A percentile compares a stretch with the other conserved stretches of the same genome.
Evolutionary conservation across 2,888 invertebrate species (phyloP).

Genomic region (Lucinisca nassula): DNA sequence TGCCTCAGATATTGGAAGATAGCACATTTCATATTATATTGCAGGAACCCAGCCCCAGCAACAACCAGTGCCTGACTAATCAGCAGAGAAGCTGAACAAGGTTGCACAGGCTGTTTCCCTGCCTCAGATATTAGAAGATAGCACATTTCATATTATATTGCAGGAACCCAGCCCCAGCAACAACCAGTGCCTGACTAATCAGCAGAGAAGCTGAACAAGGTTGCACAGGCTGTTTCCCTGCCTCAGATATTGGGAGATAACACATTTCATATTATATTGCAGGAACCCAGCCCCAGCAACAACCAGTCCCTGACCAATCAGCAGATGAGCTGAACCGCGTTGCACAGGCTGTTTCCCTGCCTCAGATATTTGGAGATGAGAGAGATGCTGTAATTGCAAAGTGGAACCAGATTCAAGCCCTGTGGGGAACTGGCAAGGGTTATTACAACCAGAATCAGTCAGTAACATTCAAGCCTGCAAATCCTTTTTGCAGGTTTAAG

Average conservation of each 20-base stretch:
- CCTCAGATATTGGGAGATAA: constrained; percentile 92
- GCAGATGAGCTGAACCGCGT: constrained; percentile 78
- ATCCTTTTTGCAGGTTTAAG: constrained; percentile 97
- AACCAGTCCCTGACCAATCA: constrained; percentile 69
- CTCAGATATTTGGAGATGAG: constrained; percentile 96
- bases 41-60: constrained; percentile 67
- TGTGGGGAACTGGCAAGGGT: constrained; percentile 91
- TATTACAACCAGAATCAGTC: constrained; percentile 90
- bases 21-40: too few species aligned
- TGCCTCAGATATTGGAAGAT: constrained; percentile 94
- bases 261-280: constrained; percentile 1
- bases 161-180: constrained; percentile 66
- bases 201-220: constrained; percentile 76
- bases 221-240: constrained; percentile 87
- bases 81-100: constrained; percentile 76
- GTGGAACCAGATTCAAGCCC: constrained; percentile 96
- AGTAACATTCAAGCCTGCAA: constrained; percentile 95
- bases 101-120: constrained; percentile 87
- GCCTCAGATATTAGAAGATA: constrained; percentile 94
- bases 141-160: too few species aligned
- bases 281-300: constrained; percentile 69
- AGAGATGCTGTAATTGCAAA: constrained; percentile 97
- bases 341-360: constrained; percentile 87
- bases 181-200: constrained; percentile 71
- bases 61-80: constrained; percentile 70